Evolutionary conservation across 2,888 invertebrate genomes (phyloP), one percentile per base, ranked within the genome.

Genomic region (Lamellibrachia satsuma): DNA sequence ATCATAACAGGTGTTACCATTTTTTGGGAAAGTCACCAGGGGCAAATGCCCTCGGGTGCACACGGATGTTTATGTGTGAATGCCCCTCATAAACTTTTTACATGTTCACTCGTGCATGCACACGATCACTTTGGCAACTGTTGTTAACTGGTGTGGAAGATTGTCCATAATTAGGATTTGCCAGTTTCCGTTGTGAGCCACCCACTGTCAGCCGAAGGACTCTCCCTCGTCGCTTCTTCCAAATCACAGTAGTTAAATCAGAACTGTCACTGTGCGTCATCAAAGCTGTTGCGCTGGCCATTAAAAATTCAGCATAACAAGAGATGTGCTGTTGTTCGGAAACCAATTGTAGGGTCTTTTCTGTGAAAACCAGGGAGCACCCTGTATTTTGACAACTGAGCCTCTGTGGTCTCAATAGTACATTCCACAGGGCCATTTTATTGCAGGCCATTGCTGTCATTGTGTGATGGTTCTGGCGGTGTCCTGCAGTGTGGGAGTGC

Each of bases 111-210:
- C 75, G n/a, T 75, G 75, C 75, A 22, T 75, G 75, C 75, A 22
- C 75, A 75, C 75, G 75, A 22, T 22, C 75, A 75, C 22, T 75
- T 75, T 75, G 75, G 75, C 75, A 75, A 75, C 75, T 75, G 22
- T 75, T 75, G 75, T 75, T 75, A n/a, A 57, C 57, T 57, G 57
- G 39, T 57, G 7, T 11, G 57, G 57, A 57, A 57, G 57, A 75
- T 75, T 75, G 75, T 75, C 22, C 75, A n/a, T 75, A 75, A 75
- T 75, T 75, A 75, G 75, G 75, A 75, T 75, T 75, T 75, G 11
- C 75, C 2, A 15, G n/a, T 75, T 75, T 75, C 75, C 75, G 75
- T 6, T 75, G 75, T 22, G 22, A 75, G 75, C 75, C 75, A 75
- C 75, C 22, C 75, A 75, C 75, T 75, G 75, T 75, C 75, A 75